These are phyloP conservation scores for Cheilosia impressa DNA, from an alignment of 2,888 invertebrate species.

Conservation along the genomic window DNA sequence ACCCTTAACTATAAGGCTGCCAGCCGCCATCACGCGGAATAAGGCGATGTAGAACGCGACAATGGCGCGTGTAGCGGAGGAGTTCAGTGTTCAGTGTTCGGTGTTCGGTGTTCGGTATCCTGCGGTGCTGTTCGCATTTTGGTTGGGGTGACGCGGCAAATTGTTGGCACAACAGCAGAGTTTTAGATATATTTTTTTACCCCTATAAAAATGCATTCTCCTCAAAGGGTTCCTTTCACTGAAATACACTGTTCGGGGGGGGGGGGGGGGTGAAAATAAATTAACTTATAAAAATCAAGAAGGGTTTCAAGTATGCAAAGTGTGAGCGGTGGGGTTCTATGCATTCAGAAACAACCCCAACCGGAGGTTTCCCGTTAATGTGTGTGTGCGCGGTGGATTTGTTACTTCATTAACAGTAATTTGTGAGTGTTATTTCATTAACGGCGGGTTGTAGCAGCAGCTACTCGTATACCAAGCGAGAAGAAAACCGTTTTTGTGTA, in stretches of 20 bases:
- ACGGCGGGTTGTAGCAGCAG: conserved; percentile 2
- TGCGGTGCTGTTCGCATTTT: conserved; percentile 49
- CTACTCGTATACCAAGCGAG: conserved; percentile 1
- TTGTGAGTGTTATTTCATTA: conserved; percentile 74
- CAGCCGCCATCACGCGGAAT: conserved; percentile 17
- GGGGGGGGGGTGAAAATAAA: conserved; percentile 62
- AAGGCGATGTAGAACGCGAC: conserved; percentile 29
- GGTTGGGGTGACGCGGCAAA: conserved; percentile 50
- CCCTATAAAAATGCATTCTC: conserved; percentile 54
- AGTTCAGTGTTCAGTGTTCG: conserved; percentile 8
- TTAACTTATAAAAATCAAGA: conserved; percentile 75
- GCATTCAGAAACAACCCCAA: conserved; percentile 9
- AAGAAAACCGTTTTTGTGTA: conserved; percentile 28
- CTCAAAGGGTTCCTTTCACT: conserved; percentile 30
- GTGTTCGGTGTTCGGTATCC: conserved; percentile 18
- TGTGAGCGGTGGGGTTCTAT: conserved; percentile 8
- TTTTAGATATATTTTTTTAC: background rate
- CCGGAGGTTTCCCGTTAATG: conserved; percentile 49
- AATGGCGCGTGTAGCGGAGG: conserved; percentile 2
- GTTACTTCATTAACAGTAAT: conserved; percentile 75
- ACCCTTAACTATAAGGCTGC: conserved; percentile 35
- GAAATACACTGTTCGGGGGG: conserved; percentile 2
- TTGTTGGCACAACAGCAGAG: conserved; percentile 63
- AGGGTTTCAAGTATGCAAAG: conserved; percentile 73
- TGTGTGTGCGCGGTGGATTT: conserved; percentile 53